Evolutionary conservation across 2,113 vertebrate genomes (phyloP), one percentile per base, ranked within the genome.

Genomic region (Ursus arctos): DNA sequence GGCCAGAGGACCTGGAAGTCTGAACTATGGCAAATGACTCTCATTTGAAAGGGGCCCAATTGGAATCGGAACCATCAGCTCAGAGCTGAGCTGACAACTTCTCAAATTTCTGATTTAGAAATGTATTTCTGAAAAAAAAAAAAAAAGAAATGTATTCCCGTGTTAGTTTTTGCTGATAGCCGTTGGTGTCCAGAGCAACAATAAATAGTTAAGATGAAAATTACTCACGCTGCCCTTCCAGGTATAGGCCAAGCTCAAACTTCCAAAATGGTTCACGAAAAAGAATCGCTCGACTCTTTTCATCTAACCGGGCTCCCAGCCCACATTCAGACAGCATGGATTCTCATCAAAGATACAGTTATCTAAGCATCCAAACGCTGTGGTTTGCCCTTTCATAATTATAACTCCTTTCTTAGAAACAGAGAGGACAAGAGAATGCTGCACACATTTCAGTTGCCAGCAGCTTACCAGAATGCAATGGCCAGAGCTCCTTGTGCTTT

Each of bases 371-470:
- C 74, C 79, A 80, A 83, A 83, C 81, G 79, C 57, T 76, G 15
- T 69, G 6, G 53, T 57, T 93, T 96, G 55, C 26, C 55, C 22
- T 83, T 96, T 84, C 77, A 61, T 79, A 97, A 87, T 83, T 88
- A 69, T 47, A 84, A 86, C 10, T 77, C 19, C 28, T 91, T 97
- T 93, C 71, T 89, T 90, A 95, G 84, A 96, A 96, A 88, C 13
- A 83, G 69, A 85, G 57, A 67, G 12, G 65, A 91, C 15, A 85
- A 31, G 3, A 81, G 28, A 91, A 93, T 81, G 14, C 31, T 79
- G 21, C 63, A 40, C 28, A 51, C 31, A 79, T 94, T 86, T 95
- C 53, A 87, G 53, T 28, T 71, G n/a, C 59, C 13, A 69, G 40
- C 15, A 90, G n/a, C 77, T 96, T 97, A 80, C 19, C 80, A 93